Percentiles rank a stretch among this genome's conserved stretches.
These are phyloP conservation scores for Synanthedon tipuliformis DNA, from an alignment of 2,888 invertebrate species.

Conservation along the genomic window DNA sequence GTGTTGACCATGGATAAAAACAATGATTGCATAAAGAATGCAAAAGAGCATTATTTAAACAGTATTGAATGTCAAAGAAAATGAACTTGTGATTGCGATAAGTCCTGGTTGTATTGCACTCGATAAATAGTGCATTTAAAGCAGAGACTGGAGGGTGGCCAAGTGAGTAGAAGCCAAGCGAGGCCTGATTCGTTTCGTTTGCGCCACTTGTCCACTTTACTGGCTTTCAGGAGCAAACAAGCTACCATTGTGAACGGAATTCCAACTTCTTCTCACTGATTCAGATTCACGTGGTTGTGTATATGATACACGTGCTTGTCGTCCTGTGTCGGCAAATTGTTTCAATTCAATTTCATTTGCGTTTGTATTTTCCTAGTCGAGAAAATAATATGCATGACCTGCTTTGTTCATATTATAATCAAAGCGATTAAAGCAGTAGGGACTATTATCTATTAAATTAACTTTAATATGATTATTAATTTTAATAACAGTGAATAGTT, in stretches of 20 bases:
- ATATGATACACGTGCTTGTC: background rate
- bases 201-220: conserved; percentile 47
- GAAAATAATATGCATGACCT: background rate
- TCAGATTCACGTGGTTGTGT: background rate
- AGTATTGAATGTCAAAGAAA: background rate
- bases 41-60: no score
- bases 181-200: conserved; percentile 41
- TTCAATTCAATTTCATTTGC: background rate
- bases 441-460: background rate
- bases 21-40: no score
- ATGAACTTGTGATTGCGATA: background rate
- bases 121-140: conserved; percentile 51
- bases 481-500: no score
- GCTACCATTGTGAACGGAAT: conserved; percentile 46
- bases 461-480: no score
- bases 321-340: background rate
- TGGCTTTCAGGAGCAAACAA: conserved; percentile 57
- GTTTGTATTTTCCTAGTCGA: background rate
- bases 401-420: background rate
- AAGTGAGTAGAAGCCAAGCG: conserved; percentile 26
- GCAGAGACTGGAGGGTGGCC: conserved; percentile 48
- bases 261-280: conserved; percentile 14
- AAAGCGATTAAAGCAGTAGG: background rate
- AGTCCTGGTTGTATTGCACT: conserved; percentile 7
- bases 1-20: no score